These are phyloP conservation scores for Reticulitermes speratus DNA, from an alignment of 1,140 invertebrate species.

Conservation along the genomic window DNA sequence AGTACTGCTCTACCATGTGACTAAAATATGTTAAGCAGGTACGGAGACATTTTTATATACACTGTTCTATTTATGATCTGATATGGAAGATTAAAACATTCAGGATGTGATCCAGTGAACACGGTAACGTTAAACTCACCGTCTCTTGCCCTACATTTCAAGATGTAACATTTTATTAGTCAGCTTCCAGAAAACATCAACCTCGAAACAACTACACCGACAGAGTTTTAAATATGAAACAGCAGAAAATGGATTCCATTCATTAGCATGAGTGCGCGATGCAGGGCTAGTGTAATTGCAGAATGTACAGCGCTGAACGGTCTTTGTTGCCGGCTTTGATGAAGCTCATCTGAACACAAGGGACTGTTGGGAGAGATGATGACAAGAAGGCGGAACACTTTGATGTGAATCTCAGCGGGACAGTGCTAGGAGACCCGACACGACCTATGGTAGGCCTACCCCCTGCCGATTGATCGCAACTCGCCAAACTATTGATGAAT, in stretches of 20 bases:
- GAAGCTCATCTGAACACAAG: neutral
- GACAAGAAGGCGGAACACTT: slow-evolving; percentile 17
- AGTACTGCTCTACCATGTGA: no score
- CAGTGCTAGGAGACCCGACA: neutral
- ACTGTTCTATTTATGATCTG: no score
- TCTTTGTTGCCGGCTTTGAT: no score
- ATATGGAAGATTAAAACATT: no score
- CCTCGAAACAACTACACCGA: no score
- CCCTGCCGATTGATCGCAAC: slow-evolving; percentile 21
- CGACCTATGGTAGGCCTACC: neutral
- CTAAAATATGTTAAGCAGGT: no score
- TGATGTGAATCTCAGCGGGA: slow-evolving; percentile 13
- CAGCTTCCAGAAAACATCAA: no score
- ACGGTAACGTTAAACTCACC: no score
- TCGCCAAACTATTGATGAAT: slow-evolving; percentile 32
- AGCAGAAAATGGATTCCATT: neutral
- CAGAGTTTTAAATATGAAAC: neutral
- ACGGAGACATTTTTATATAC: no score
- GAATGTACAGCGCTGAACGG: neutral
- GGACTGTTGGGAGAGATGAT: slow-evolving; percentile 20
- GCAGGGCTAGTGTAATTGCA: neutral
- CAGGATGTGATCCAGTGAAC: no score
- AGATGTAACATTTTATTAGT: no score
- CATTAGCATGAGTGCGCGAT: neutral
- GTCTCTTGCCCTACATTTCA: no score